These are phyloP conservation scores for Tapirus indicus DNA, from an alignment of 2,797 vertebrate species.

Conservation along the genomic window DNA sequence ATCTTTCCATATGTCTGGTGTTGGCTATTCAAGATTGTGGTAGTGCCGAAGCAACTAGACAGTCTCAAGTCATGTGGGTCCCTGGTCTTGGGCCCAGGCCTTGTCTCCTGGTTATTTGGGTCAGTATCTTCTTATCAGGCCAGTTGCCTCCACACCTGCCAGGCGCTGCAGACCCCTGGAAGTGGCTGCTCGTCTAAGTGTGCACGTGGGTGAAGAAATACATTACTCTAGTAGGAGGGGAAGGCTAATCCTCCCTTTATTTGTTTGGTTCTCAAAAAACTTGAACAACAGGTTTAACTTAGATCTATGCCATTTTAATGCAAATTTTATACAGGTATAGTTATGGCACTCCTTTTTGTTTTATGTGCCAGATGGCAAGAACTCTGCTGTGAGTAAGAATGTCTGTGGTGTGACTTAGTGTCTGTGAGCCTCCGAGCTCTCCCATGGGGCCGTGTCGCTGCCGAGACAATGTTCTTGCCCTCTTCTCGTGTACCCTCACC, in stretches of 20 bases:
- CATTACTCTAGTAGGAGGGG: not conserved
- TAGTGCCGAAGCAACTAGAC: not conserved
- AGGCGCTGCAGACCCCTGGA: not conserved
- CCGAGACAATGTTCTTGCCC: not conserved
- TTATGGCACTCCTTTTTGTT: conserved; percentile 48
- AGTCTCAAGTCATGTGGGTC: not conserved
- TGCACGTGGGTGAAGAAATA: not conserved
- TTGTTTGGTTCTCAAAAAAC: conserved; percentile 70
- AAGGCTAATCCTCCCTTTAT: conserved; percentile 47
- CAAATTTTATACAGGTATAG: conserved; percentile 55
- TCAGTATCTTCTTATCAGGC: not conserved
- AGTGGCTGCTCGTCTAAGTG: not conserved
- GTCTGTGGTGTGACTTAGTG: conserved; percentile 42
- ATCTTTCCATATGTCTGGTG: not conserved
- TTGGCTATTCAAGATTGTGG: not conserved
- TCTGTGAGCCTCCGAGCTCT: not conserved
- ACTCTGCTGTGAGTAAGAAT: conserved; percentile 27
- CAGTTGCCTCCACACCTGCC: not conserved
- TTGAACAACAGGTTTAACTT: conserved; percentile 70
- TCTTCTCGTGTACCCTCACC: not conserved
- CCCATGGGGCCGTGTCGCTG: not conserved
- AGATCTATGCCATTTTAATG: conserved; percentile 53
- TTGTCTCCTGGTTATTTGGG: not conserved
- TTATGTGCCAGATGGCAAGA: conserved; percentile 47
- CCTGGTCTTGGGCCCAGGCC: not conserved